Conservation (phyloP, 2,797 vertebrate genomes). For the Anisognathus igniventris region DNA sequence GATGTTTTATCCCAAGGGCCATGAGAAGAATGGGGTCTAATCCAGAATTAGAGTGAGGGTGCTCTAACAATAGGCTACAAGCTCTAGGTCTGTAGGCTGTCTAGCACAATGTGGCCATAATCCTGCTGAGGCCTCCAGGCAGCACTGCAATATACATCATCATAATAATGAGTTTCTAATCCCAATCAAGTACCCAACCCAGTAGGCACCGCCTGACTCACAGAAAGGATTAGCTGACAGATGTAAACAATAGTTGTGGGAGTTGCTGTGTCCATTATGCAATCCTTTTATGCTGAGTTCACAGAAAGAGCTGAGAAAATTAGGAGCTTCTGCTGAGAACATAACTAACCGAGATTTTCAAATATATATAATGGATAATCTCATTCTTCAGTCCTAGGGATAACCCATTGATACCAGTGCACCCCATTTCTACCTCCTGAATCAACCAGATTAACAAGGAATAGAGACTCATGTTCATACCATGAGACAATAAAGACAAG, state of each 20-base stretch:
- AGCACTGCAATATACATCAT: constrained; percentile 2
- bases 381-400: neutral
- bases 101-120: neutral
- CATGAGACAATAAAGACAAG: neutral
- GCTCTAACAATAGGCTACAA: neutral
- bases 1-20: neutral
- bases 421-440: neutral
- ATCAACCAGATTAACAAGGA: neutral
- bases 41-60: neutral
- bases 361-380: neutral
- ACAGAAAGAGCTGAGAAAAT: constrained; percentile 41
- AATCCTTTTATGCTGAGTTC: constrained; percentile 52
- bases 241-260: constrained; percentile 34
- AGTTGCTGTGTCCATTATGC: neutral
- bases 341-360: neutral
- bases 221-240: constrained; percentile 33
- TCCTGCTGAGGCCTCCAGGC: constrained; percentile 24
- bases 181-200: constrained; percentile 43
- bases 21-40: neutral
- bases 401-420: neutral
- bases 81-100: neutral
- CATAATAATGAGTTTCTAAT: constrained; percentile 28
- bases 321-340: constrained; percentile 11
- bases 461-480: neutral
- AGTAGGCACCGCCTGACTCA: constrained; percentile 7